Percentiles rank a stretch among this genome's conserved stretches.
Conservation (phyloP, 1,140 invertebrate genomes). For the Lineus longissimus region DNA sequence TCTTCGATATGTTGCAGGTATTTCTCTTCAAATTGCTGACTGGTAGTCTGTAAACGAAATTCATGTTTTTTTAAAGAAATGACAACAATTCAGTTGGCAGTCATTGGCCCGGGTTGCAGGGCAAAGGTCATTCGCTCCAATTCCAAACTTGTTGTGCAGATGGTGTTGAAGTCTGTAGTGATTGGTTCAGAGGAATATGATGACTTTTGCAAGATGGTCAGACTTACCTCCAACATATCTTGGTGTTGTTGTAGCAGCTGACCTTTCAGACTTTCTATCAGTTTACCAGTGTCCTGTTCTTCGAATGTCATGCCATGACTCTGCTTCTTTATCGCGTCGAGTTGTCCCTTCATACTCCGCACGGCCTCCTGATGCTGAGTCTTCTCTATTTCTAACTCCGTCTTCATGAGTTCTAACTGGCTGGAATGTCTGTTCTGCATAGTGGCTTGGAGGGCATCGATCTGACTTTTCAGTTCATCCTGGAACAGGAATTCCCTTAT, state of each 20-base stretch:
- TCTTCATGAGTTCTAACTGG: conserved; percentile 27
- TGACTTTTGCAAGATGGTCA: too few relatives aligned
- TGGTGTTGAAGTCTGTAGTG: too few relatives aligned
- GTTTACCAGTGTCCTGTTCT: not conserved
- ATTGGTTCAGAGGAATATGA: too few relatives aligned
- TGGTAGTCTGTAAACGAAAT: too few relatives aligned
- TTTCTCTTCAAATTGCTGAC: not conserved
- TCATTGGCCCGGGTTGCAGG: too few relatives aligned
- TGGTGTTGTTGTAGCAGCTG: not conserved
- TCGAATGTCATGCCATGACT: too few relatives aligned
- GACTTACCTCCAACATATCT: not conserved
- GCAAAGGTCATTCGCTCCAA: too few relatives aligned
- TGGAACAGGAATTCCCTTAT: too few relatives aligned
- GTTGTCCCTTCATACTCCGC: conserved; percentile 17
- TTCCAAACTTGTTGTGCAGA: too few relatives aligned
- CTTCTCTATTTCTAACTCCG: conserved; percentile 26
- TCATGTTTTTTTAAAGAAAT: too few relatives aligned
- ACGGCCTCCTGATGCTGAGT: conserved; percentile 19
- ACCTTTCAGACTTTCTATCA: not conserved
- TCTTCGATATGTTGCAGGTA: not conserved
- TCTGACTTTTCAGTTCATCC: conserved; percentile 36
- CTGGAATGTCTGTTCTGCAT: conserved; percentile 39
- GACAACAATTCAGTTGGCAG: too few relatives aligned
- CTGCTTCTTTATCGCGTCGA: conserved; percentile 10
- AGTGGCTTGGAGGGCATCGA: conserved; percentile 34